These are phyloP conservation scores for Plutomurus gul DNA, from an alignment of 1,140 invertebrate genomes.

Conservation along the genomic window DNA sequence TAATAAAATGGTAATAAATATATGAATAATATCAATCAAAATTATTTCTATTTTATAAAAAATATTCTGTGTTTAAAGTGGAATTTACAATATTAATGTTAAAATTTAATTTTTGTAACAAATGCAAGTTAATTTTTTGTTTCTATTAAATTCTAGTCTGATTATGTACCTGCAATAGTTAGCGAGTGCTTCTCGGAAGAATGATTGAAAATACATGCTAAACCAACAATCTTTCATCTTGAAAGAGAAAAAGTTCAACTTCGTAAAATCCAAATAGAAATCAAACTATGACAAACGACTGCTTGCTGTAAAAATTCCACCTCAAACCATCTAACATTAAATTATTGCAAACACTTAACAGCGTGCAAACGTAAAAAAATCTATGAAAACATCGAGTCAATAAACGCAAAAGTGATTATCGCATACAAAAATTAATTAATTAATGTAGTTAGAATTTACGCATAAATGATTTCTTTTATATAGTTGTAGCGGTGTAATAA, in stretches of 20 bases:
- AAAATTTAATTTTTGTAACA: too few relatives aligned
- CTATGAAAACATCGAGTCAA: constrained; percentile 11
- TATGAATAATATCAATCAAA: too few relatives aligned
- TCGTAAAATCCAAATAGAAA: not conserved
- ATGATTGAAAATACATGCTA: not conserved
- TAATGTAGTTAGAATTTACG: not conserved
- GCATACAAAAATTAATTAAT: not conserved
- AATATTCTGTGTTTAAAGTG: too few relatives aligned
- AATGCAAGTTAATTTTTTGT: too few relatives aligned
- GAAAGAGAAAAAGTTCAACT: too few relatives aligned
- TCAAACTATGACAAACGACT: not conserved
- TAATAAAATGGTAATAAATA: too few relatives aligned
- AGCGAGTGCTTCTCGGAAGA: not conserved
- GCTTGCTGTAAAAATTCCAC: not conserved
- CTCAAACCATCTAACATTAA: not conserved
- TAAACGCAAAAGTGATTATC: constrained; percentile 6
- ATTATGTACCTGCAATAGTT: not conserved
- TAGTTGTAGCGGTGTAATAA: too few relatives aligned
- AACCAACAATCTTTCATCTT: constrained; percentile 6
- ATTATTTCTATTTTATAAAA: too few relatives aligned
- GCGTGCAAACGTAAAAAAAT: too few relatives aligned
- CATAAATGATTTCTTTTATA: too few relatives aligned
- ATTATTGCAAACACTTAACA: too few relatives aligned
- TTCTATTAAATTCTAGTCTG: not conserved
- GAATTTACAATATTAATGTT: too few relatives aligned